A percentile compares a stretch with the other conserved stretches of the same genome.
Conservation (phyloP, 2,888 invertebrate species). For the Metacarcinus magister region DNA sequence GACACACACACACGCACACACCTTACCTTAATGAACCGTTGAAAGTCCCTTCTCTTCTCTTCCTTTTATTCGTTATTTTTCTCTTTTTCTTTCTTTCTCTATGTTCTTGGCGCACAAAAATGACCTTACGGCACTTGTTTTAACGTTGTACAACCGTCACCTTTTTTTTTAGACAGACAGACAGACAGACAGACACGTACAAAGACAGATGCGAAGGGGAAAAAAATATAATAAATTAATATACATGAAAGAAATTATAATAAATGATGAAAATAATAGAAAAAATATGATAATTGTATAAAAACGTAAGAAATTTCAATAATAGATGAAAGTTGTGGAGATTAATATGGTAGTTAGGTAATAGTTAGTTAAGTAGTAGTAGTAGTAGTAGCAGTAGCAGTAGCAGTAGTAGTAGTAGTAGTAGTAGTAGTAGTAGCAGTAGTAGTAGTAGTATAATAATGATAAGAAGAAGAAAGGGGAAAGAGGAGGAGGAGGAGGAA, state of each 20-base stretch:
- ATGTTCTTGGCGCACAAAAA: not conserved
- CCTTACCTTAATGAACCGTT: not conserved
- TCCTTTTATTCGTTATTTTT: not conserved
- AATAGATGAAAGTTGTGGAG: not conserved
- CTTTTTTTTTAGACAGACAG: not conserved
- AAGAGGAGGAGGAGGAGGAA: not conserved
- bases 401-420: not conserved
- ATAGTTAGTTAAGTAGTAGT: not conserved
- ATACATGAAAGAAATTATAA: not conserved
- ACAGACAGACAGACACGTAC: not conserved
- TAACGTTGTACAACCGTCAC: not conserved
- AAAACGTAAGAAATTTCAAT: not conserved
- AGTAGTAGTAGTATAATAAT: slow-evolving; percentile 32
- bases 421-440: not conserved
- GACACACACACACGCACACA: not conserved
- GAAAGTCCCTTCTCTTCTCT: not conserved
- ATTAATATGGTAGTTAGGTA: not conserved
- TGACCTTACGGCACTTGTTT: not conserved
- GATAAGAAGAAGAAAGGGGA: not conserved
- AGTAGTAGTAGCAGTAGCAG: not conserved
- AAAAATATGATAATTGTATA: not conserved
- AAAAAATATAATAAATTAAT: not conserved
- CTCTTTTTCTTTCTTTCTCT: not conserved
- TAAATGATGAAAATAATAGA: not conserved
- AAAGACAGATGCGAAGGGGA: not conserved